These are phyloP conservation scores for Drosophila elegans DNA, from an alignment of 1,140 invertebrate genomes.

Conservation along the genomic window DNA sequence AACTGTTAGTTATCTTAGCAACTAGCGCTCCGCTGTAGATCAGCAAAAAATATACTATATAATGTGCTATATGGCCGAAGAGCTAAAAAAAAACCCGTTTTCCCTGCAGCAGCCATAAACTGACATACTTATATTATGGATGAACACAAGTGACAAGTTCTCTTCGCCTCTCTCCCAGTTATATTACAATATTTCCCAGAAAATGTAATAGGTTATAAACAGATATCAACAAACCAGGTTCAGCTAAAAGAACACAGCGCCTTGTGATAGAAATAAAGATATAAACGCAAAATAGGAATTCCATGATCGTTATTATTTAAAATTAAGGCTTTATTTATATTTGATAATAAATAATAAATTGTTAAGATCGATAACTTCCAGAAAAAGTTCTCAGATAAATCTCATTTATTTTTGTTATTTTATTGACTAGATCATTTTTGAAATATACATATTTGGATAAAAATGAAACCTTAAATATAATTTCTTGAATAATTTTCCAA, in stretches of 20 bases:
- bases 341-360: too few species aligned
- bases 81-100: constrained; percentile 28
- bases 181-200: constrained; percentile 18
- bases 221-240: not conserved
- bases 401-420: too few species aligned
- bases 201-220: not conserved
- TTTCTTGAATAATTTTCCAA: not conserved
- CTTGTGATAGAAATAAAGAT: not conserved
- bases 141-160: constrained; percentile 8
- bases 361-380: too few species aligned
- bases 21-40: not conserved
- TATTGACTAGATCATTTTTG: too few species aligned
- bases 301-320: too few species aligned
- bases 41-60: constrained; percentile 16
- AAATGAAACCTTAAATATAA: too few species aligned
- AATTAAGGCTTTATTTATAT: too few species aligned
- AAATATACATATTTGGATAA: too few species aligned
- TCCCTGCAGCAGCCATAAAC: constrained; percentile 22
- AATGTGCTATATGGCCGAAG: constrained; percentile 25
- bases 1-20: constrained; percentile 26
- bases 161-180: not conserved
- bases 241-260: not conserved
- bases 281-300: not conserved
- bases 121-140: constrained; percentile 3
- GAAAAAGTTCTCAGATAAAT: too few species aligned